Conservation (phyloP, 2,888 invertebrate species). For the Carcina quercana region DNA sequence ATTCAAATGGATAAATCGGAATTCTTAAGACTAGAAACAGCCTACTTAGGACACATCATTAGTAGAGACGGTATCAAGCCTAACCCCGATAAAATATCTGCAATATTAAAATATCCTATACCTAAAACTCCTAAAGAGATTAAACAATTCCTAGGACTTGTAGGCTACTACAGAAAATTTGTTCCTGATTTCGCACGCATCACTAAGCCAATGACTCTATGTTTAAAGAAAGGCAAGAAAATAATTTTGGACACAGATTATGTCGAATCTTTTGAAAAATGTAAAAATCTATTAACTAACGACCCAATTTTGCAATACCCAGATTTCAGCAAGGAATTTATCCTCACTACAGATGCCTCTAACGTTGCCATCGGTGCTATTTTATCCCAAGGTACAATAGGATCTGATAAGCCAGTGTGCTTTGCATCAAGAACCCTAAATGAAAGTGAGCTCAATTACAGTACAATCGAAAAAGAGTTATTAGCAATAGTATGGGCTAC, state of each 20-base stretch:
- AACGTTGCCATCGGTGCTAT: slow-evolving; percentile 12
- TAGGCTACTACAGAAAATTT: slow-evolving; percentile 4
- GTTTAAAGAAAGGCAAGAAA: neutral
- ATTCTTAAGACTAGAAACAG: slow-evolving; percentile 8
- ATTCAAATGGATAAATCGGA: slow-evolving; percentile 14
- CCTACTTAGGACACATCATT: slow-evolving; percentile 24
- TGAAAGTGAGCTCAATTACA: slow-evolving; percentile 7
- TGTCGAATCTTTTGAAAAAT: slow-evolving; percentile 7
- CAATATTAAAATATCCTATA: slow-evolving; percentile 5
- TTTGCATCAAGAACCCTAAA: slow-evolving; percentile 9
- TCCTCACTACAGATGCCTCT: slow-evolving; percentile 14
- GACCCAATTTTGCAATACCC: slow-evolving; percentile 12
- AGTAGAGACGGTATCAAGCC: slow-evolving; percentile 23
- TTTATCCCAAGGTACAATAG: slow-evolving; percentile 8
- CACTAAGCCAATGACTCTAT: slow-evolving; percentile 1
- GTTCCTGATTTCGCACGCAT: slow-evolving; percentile 3
- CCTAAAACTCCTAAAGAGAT: slow-evolving; percentile 2
- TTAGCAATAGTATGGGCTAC: slow-evolving; percentile 9
- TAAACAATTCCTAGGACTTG: slow-evolving; percentile 4
- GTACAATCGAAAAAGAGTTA: slow-evolving; percentile 8
- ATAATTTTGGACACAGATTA: slow-evolving; percentile 7
- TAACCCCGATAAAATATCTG: slow-evolving; percentile 15
- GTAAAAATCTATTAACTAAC: slow-evolving; percentile 7
- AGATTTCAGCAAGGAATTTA: slow-evolving; percentile 12
- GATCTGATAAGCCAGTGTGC: slow-evolving; percentile 4